Percentiles rank a stretch among this genome's conserved stretches.
Evolutionary conservation across 2,113 vertebrate genomes (phyloP).

Genomic region (Sinocyclocheilus anshuiensis): DNA sequence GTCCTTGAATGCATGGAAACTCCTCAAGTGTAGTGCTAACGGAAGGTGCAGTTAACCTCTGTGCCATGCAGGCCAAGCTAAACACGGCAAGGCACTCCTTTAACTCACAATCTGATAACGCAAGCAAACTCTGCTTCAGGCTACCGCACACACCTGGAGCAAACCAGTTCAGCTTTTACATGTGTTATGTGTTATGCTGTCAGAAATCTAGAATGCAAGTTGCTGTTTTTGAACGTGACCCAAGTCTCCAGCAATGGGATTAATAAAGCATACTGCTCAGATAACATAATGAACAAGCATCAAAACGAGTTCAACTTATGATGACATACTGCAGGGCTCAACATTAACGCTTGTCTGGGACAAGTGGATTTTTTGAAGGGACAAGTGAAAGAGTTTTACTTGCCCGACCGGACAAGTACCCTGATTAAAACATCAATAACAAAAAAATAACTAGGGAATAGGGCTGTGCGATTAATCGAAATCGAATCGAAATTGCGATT

Average conservation of each 20-base stretch:
- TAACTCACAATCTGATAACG: constrained; percentile 35
- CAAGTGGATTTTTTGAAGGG: too few species aligned
- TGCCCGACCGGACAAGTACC: too few species aligned
- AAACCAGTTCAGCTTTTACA: constrained; percentile 40
- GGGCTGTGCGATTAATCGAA: too few species aligned
- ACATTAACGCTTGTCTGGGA: too few species aligned
- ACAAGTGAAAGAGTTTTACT: too few species aligned
- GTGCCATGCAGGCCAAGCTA: constrained; percentile 45
- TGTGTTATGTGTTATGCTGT: constrained; percentile 8
- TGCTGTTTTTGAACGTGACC: not conserved
- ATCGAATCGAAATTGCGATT: too few species aligned
- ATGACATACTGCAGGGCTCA: not conserved
- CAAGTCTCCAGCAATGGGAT: constrained; percentile 4
- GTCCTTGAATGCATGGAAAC: constrained; percentile 64
- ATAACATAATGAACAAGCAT: not conserved
- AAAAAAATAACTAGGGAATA: too few species aligned
- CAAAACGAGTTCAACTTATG: not conserved
- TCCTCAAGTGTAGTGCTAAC: constrained; percentile 20
- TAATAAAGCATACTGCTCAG: constrained; percentile 26
- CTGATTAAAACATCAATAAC: too few species aligned
- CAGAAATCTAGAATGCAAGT: not conserved
- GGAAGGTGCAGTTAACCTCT: constrained; percentile 55
- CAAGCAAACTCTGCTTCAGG: constrained; percentile 42
- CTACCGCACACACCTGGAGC: constrained; percentile 43
- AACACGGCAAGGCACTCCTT: constrained; percentile 46